phyloP scores from a whole-genome alignment of 2,888 invertebrate genomes.

The Rhagonycha fulva region DNA sequence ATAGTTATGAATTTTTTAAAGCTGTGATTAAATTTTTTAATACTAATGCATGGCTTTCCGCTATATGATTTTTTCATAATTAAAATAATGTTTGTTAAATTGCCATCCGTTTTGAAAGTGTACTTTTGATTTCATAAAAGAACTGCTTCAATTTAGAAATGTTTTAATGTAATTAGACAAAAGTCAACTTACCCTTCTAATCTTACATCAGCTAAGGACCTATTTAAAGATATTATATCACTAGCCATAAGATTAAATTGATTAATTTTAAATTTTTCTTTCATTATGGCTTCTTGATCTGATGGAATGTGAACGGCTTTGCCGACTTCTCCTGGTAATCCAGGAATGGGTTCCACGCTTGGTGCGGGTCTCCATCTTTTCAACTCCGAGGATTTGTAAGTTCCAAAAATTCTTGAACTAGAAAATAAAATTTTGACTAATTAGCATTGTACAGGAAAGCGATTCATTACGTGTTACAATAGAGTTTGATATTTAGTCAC shows the following conservation, averaged over 20 bases:
- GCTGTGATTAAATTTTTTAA: background rate
- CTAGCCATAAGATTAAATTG: slow-evolving; percentile 98
- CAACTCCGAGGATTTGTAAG: slow-evolving; percentile 57
- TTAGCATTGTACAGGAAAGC: background rate
- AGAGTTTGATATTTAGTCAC: background rate
- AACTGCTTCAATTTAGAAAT: background rate
- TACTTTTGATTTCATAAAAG: background rate
- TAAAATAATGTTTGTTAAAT: background rate
- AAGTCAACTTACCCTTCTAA: slow-evolving; percentile 77
- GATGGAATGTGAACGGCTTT: slow-evolving; percentile 88
- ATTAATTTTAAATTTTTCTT: slow-evolving; percentile 96
- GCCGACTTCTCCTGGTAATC: slow-evolving; percentile 90
- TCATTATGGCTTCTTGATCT: slow-evolving; percentile 84
- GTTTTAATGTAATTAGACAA: background rate
- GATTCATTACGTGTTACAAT: background rate
- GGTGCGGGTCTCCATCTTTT: slow-evolving; percentile 77
- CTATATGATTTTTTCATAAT: background rate
- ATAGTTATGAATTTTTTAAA: background rate
- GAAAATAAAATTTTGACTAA: slow-evolving; percentile 10
- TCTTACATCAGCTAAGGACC: slow-evolving; percentile 92
- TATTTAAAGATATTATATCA: slow-evolving; percentile 95
- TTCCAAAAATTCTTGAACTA: slow-evolving; percentile 39
- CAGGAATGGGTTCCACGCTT: slow-evolving; percentile 66
- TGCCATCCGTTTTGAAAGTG: background rate
- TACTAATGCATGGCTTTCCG: background rate